Conservation (phyloP, 2,888 invertebrate genomes). For the Amphipoea oculea region DNA sequence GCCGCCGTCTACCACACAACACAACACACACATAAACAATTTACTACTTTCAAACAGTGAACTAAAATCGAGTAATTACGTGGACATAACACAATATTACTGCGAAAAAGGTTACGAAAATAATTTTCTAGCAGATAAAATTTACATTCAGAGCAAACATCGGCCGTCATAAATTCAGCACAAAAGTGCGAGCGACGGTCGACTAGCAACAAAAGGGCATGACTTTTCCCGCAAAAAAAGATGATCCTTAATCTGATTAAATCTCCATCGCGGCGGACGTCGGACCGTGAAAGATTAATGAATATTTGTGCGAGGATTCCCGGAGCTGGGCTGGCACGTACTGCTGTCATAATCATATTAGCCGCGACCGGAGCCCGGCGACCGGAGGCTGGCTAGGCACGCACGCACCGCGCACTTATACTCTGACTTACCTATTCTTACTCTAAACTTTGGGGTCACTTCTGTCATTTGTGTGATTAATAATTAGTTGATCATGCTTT, state of each 20-base stretch:
- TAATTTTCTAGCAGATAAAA: slow-evolving; percentile 75
- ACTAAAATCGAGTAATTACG: slow-evolving; percentile 24
- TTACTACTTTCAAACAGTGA: slow-evolving; percentile 50
- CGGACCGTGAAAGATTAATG: slow-evolving; percentile 91
- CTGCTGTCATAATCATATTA: slow-evolving; percentile 90
- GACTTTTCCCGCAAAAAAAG: slow-evolving; percentile 90
- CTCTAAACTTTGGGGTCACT: slow-evolving; percentile 41
- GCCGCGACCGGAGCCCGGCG: slow-evolving; percentile 86
- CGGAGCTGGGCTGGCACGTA: slow-evolving; percentile 89
- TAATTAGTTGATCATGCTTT: slow-evolving; percentile 15
- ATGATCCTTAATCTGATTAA: slow-evolving; percentile 91
- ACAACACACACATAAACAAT: slow-evolving; percentile 55
- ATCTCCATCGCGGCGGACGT: slow-evolving; percentile 90
- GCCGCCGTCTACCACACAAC: slow-evolving; percentile 74
- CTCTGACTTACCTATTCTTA: slow-evolving; percentile 65
- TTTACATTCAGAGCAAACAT: slow-evolving; percentile 88
- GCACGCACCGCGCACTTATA: slow-evolving; percentile 76
- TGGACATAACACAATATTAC: slow-evolving; percentile 15
- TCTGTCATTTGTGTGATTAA: slow-evolving; percentile 31
- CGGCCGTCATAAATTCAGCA: slow-evolving; percentile 88
- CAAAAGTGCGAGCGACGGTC: slow-evolving; percentile 88
- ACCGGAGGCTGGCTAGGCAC: slow-evolving; percentile 85
- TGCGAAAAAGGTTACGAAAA: slow-evolving; percentile 61
- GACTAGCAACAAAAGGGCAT: slow-evolving; percentile 89
- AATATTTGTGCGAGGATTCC: slow-evolving; percentile 90